Evolutionary conservation across 2,797 vertebrate genomes (phyloP).

Genomic region (Lacerta agilis): DNA sequence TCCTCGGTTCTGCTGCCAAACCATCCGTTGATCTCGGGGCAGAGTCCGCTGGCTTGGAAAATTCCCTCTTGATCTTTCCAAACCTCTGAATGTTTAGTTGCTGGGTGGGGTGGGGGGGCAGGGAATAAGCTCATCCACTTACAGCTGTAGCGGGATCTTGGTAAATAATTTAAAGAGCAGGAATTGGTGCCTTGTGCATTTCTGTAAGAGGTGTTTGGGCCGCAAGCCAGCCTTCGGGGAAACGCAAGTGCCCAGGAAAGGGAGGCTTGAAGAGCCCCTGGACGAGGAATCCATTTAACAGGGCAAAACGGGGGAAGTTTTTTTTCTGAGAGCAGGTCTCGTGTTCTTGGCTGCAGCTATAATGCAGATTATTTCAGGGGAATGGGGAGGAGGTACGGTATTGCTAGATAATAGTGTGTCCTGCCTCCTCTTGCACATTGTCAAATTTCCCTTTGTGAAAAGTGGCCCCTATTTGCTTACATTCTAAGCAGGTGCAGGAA

Average conservation of each 20-base stretch:
- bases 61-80: background rate
- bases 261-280: background rate
- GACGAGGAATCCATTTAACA: background rate
- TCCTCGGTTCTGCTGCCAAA: too few species aligned
- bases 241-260: background rate
- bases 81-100: background rate
- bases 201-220: conserved; percentile 14
- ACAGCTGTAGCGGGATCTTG: background rate
- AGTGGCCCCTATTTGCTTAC: background rate
- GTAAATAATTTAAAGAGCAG: conserved; percentile 31
- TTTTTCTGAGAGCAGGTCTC: conserved; percentile 20
- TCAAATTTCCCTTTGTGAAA: background rate
- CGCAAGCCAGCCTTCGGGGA: background rate
- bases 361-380: background rate
- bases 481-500: too few species aligned
- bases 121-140: conserved; percentile 2
- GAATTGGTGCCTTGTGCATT: background rate
- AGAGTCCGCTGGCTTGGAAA: too few species aligned
- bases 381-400: background rate
- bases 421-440: background rate
- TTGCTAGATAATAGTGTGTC: background rate
- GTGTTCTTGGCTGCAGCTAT: rapidly evolving
- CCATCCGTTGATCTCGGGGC: too few species aligned
- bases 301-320: background rate
- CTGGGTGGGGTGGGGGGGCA: background rate